Percentiles rank a stretch among this genome's conserved stretches.
Conservation (phyloP, 1,140 invertebrate species). For the Panagrolaimus sp. region DNA sequence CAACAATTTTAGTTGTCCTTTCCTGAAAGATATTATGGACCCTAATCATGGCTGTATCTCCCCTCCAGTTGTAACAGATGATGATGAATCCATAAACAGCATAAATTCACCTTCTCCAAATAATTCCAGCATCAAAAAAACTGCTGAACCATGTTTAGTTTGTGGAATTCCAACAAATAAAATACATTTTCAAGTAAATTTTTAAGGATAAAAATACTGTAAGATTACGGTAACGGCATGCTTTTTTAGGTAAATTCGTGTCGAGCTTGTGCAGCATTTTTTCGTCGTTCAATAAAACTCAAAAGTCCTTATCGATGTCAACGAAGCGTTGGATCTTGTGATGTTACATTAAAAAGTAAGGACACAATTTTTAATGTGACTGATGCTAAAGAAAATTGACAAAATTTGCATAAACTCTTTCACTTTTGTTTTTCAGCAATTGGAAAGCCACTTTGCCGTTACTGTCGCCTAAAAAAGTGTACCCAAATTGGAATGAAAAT, state of each 20-base stretch:
- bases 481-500: background rate
- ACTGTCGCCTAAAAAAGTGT: slow-evolving; percentile 3
- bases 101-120: too few relatives aligned
- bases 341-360: background rate
- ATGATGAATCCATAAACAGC: too few relatives aligned
- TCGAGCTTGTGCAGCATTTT: slow-evolving; percentile 12
- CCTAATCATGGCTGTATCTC: too few relatives aligned
- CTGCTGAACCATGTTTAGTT: background rate
- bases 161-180: background rate
- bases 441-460: background rate
- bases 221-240: background rate
- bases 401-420: too few relatives aligned
- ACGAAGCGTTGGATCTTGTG: background rate
- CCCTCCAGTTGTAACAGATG: too few relatives aligned
- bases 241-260: slow-evolving; percentile 3
- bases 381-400: too few relatives aligned
- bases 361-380: too few relatives aligned
- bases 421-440: too few relatives aligned
- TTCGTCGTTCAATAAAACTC: slow-evolving; percentile 6
- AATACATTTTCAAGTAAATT: slow-evolving; percentile 9
- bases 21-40: too few relatives aligned
- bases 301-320: background rate
- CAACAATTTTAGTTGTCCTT: too few relatives aligned
- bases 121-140: background rate
- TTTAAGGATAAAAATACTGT: background rate